Evolutionary conservation across 2,888 invertebrate species (phyloP), one percentile per base, ranked within the genome.

Genomic region (Protophormia terraenovae): DNA sequence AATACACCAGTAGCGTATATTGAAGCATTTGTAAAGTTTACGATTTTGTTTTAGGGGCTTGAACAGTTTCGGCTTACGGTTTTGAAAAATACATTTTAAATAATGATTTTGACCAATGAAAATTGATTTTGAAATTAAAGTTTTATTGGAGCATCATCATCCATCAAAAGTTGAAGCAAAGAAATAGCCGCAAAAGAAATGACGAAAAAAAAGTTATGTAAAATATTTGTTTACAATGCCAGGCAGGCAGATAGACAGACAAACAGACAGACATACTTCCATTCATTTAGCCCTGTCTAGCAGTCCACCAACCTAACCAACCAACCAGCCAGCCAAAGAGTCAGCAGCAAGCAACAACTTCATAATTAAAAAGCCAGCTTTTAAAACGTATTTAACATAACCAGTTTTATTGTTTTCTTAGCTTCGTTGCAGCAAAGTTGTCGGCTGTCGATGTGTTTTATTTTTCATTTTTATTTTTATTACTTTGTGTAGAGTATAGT

Each of bases 361-460:
- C 58, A 73, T 69, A 82, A 85, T 69, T 82, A 60, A 78, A 81
- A 77, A 55, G 62, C 35, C 69, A 78, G 73, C 82, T 78, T 85
- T 73, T 41, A 47, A 85, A 78, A 69, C 62, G 62, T 78, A 81
- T 85, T 85, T 85, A 85, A 69, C 84, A 85, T 85, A 85, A 85
- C 85, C 85, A 78, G 85, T 85, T 85, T 84, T 50, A 83, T 71
- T 83, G 32, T 45, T 71, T 66, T 71, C 62, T 77, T 71, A 45
- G 76, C 76, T 77, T 77, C 35, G 60, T 45, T 72, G 76, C 62
- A 77, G 76, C 53, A 38, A 82, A 82, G 82, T 76, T 47, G 29
- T 29, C 12, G 41, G 41, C n/a, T n/a, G 41, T 1, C 41, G n/a
- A n/a, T n/a, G n/a, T n/a, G 14, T 24, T 27, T 27, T 69, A 14